Conservation (phyloP, 2,888 invertebrate species). For the Oasisia sp. region DNA sequence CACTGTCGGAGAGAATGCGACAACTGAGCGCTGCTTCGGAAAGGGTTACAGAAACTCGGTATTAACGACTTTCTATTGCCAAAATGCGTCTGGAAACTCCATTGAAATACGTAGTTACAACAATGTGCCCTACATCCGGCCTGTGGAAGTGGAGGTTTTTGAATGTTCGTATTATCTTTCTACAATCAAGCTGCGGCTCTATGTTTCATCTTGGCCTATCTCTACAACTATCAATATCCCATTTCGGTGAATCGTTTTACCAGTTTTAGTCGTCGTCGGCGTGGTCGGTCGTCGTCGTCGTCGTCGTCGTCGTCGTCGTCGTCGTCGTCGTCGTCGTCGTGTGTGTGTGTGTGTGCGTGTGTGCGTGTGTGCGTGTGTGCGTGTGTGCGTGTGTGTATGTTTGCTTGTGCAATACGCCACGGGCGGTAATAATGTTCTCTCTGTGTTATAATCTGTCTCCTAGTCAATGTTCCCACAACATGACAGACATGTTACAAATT, state of each 20-base stretch:
- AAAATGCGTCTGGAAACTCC: background rate
- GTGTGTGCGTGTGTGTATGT: background rate
- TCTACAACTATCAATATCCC: no score
- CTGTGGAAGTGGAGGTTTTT: constrained; percentile 9
- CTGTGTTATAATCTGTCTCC: no score
- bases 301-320: no score
- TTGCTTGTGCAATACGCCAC: no score
- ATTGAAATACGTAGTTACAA: background rate
- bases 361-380: background rate
- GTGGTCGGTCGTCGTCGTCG: no score
- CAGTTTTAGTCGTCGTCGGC: no score
- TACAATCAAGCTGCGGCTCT: background rate
- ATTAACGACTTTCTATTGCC: background rate
- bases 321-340: no score
- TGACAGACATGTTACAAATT: no score
- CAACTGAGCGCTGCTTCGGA: background rate
- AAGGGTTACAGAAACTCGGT: background rate
- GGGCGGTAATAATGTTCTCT: no score
- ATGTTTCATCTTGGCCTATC: background rate
- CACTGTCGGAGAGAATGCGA: background rate
- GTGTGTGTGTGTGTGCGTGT: no score
- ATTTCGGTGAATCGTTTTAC: no score
- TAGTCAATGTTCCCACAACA: no score
- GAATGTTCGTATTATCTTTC: background rate
- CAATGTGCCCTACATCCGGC: background rate